Percentiles rank a stretch among this genome's conserved stretches.
Evolutionary conservation across 30 jellyfish, hydroid and myxozoan species (phyloP).

Genomic region (Mastigias papua): DNA sequence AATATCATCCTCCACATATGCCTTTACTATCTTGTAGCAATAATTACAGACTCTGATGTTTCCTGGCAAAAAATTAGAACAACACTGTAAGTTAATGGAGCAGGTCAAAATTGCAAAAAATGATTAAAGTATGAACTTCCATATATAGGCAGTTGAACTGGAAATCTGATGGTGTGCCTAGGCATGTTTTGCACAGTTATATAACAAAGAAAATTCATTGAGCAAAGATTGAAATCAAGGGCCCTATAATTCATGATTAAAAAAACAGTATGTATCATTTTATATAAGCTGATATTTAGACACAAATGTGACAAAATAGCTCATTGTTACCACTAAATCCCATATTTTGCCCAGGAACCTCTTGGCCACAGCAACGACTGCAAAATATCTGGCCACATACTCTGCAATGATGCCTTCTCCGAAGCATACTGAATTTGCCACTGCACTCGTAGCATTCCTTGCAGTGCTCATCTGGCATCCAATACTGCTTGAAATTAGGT

Average conservation of each 20-base stretch:
- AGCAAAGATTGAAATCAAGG: too few relatives aligned
- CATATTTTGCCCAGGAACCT: conserved; percentile 91
- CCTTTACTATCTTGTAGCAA: conserved; percentile 92
- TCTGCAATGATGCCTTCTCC: conserved; percentile 98
- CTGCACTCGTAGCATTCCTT: conserved; percentile 98
- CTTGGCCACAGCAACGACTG: conserved; percentile 95
- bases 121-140: too few relatives aligned
- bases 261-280: too few relatives aligned
- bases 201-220: too few relatives aligned
- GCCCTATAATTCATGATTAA: too few relatives aligned
- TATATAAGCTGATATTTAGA: too few relatives aligned
- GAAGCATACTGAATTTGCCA: conserved; percentile 82
- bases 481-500: conserved; percentile 93
- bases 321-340: conserved; percentile 86
- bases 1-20: conserved; percentile 83
- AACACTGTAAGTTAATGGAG: background rate
- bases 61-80: conserved; percentile 47
- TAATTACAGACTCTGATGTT: conserved; percentile 96
- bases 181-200: too few relatives aligned
- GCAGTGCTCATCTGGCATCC: conserved; percentile 99
- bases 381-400: conserved; percentile 98
- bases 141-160: too few relatives aligned
- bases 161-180: too few relatives aligned
- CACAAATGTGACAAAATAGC: background rate
- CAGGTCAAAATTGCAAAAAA: background rate